Percentiles rank a stretch among this genome's conserved stretches.
Evolutionary conservation across 2,888 invertebrate species (phyloP).

Genomic region (Cotesia congregata): DNA sequence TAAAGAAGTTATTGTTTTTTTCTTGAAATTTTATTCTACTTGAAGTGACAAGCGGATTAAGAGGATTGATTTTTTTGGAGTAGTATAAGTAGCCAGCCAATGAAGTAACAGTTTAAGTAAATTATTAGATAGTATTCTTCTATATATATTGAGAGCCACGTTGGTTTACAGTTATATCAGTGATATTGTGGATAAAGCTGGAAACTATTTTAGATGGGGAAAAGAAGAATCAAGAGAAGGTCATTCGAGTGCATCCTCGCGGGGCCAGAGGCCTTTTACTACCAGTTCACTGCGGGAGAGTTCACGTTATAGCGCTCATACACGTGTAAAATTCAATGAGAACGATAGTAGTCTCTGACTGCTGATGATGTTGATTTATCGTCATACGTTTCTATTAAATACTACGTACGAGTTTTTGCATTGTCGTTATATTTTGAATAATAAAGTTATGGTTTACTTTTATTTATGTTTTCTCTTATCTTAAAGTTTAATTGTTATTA

Average conservation of each 20-base stretch:
- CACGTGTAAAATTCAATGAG: constrained; percentile 28
- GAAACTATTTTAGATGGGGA: constrained; percentile 59
- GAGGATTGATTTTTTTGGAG: too few relatives aligned
- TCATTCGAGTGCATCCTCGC: constrained; percentile 64
- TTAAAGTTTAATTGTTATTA: not conserved
- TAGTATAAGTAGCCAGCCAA: not conserved
- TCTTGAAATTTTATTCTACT: too few relatives aligned
- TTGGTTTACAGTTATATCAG: constrained; percentile 65
- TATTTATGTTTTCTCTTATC: not conserved
- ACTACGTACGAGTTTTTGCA: not conserved
- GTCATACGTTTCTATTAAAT: constrained; percentile 21
- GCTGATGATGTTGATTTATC: constrained; percentile 11
- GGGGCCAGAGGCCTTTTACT: constrained; percentile 47
- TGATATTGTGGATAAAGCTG: constrained; percentile 65
- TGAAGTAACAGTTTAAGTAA: not conserved
- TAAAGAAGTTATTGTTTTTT: too few relatives aligned
- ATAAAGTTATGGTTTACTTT: constrained; percentile 5
- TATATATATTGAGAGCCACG: constrained; percentile 63
- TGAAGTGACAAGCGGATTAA: too few relatives aligned
- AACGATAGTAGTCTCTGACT: not conserved
- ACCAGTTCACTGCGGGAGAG: constrained; percentile 47
- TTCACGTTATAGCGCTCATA: constrained; percentile 44
- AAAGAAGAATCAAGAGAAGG: constrained; percentile 64
- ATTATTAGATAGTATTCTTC: constrained; percentile 14
- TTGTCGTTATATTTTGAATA: not conserved